Evolutionary conservation across 1,140 invertebrate species (phyloP).

Genomic region (Bactericera cockerelli): DNA sequence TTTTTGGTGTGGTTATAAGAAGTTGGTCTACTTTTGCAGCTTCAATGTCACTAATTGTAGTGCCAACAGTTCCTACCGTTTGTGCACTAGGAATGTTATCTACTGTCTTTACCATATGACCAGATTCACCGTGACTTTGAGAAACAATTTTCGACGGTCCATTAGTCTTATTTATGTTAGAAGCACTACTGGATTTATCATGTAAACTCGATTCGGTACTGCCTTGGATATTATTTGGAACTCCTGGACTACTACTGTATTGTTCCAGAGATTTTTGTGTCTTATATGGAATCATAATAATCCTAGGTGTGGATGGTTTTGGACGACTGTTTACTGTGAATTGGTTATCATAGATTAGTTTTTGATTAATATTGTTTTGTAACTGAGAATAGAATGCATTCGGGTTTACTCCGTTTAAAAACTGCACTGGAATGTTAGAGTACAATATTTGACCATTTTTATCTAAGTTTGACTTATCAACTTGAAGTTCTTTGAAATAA

Average conservation of each 20-base stretch:
- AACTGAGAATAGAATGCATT: not conserved
- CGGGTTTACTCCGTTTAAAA: not conserved
- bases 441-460: not conserved
- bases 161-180: not conserved
- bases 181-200: not conserved
- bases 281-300: not conserved
- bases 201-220: not conserved
- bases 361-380: not conserved
- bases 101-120: not conserved
- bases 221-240: not conserved
- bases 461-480: not conserved
- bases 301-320: not conserved
- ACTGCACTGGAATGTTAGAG: not conserved
- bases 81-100: not conserved
- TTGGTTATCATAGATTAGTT: not conserved
- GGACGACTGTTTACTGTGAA: not conserved
- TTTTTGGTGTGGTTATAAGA: not conserved
- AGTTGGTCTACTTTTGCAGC: slow-evolving; percentile 5
- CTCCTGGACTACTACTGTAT: not conserved
- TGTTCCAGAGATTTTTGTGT: not conserved
- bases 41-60: not conserved
- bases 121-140: slow-evolving; percentile 1
- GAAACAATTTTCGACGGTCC: not conserved
- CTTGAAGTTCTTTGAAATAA: slow-evolving; percentile 1
- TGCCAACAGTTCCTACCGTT: not conserved